Conservation (phyloP, 2,113 vertebrate genomes). For the Taxidea taxus region DNA sequence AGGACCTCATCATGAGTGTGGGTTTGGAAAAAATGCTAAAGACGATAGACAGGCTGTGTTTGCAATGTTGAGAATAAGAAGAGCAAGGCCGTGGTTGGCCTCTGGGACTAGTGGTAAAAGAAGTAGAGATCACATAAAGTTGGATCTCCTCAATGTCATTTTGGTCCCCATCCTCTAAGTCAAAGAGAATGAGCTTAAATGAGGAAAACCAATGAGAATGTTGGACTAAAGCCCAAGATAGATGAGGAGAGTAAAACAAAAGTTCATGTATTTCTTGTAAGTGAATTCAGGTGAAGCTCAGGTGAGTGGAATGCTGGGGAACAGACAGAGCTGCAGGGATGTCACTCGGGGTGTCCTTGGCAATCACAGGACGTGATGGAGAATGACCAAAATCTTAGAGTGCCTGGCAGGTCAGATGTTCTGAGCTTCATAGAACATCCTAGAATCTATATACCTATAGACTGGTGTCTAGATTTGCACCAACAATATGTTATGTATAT, state of each 20-base stretch:
- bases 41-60: no score
- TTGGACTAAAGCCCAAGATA: neutral
- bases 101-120: neutral
- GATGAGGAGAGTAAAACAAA: neutral
- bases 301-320: neutral
- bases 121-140: neutral
- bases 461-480: neutral
- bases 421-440: neutral
- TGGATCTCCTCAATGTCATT: neutral
- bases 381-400: neutral
- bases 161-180: neutral
- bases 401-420: neutral
- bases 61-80: neutral
- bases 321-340: no score
- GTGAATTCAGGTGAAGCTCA: neutral
- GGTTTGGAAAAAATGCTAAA: neutral
- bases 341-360: neutral
- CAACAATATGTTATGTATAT: neutral
- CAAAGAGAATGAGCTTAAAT: neutral
- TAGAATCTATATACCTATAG: neutral
- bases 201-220: neutral
- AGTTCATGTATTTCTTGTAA: neutral
- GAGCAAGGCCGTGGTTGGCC: rapidly evolving
- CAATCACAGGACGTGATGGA: neutral
- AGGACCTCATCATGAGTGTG: neutral